Conservation (phyloP, 2,888 invertebrate genomes). For the Volucella zonaria region DNA sequence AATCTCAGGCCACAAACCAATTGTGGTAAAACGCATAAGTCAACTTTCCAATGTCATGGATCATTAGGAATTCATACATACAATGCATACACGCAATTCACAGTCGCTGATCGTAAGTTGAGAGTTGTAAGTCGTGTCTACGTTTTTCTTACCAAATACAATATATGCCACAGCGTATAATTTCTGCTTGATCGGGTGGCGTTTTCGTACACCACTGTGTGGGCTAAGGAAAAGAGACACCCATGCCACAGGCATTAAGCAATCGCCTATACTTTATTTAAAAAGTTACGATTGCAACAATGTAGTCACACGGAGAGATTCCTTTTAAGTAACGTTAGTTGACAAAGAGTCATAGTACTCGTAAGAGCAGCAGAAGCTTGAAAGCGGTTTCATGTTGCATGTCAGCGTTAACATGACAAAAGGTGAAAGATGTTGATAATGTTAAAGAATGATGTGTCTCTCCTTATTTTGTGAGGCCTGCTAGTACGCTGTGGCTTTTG, state of each 20-base stretch:
- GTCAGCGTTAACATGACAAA: constrained; percentile 5
- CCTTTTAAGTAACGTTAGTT: background rate
- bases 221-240: background rate
- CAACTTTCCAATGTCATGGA: constrained; percentile 48
- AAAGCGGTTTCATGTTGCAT: constrained; percentile 33
- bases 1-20: constrained; percentile 2
- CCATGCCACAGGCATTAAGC: background rate
- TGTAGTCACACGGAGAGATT: constrained; percentile 12
- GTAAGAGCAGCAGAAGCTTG: constrained; percentile 8
- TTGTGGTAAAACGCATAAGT: background rate
- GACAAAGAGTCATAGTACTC: background rate
- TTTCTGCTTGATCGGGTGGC: background rate
- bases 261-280: background rate
- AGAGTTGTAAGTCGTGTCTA: background rate
- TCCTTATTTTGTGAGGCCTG: background rate
- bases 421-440: constrained; percentile 5
- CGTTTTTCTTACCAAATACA: background rate
- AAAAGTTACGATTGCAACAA: constrained; percentile 9
- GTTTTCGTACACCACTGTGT: background rate
- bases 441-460: background rate
- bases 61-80: constrained; percentile 23
- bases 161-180: background rate
- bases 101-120: no score
- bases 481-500: no score
- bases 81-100: background rate